A percentile compares a stretch with the other conserved stretches of the same genome.
phyloP scores from a whole-genome alignment of 2,113 vertebrate genomes.

The Mobula hypostoma region DNA sequence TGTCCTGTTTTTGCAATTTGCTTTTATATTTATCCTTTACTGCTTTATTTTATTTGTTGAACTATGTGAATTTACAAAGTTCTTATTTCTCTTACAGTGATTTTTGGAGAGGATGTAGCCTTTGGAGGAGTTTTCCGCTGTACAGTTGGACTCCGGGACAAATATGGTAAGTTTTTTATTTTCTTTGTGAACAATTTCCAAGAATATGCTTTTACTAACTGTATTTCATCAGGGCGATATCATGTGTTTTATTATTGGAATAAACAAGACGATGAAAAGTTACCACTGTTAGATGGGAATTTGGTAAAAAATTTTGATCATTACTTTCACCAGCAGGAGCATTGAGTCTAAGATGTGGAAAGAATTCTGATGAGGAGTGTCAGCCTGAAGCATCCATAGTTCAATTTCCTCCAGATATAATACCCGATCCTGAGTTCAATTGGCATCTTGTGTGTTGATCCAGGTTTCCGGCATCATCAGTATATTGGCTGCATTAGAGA shows the following conservation, averaged over 20 bases:
- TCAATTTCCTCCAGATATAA: too few species aligned
- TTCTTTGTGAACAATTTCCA: constrained; percentile 3
- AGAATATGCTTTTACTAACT: neutral
- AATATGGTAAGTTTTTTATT: constrained; percentile 74
- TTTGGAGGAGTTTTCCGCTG: constrained; percentile 98
- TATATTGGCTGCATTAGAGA: too few species aligned
- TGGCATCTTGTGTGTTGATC: too few species aligned
- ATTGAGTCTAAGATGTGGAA: too few species aligned
- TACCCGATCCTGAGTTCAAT: too few species aligned
- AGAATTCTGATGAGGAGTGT: too few species aligned
- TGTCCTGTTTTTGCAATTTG: neutral
- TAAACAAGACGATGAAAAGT: neutral
- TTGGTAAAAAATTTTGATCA: too few species aligned
- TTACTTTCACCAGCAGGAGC: too few species aligned
- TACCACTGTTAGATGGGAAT: too few species aligned
- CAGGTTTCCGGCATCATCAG: too few species aligned
- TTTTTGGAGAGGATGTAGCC: constrained; percentile 96
- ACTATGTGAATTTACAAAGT: neutral
- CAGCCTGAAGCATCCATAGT: too few species aligned
- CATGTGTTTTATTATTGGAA: neutral
- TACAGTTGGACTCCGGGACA: constrained; percentile 91
- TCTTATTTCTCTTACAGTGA: constrained; percentile 61
- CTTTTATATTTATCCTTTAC: neutral
- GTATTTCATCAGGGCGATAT: neutral
- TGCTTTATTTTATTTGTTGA: neutral